A percentile compares a stretch with the other conserved stretches of the same genome.
Evolutionary conservation across 92 coral and sea anemone genomes (phyloP).

Genomic region (Zoanthus gigantus): DNA sequence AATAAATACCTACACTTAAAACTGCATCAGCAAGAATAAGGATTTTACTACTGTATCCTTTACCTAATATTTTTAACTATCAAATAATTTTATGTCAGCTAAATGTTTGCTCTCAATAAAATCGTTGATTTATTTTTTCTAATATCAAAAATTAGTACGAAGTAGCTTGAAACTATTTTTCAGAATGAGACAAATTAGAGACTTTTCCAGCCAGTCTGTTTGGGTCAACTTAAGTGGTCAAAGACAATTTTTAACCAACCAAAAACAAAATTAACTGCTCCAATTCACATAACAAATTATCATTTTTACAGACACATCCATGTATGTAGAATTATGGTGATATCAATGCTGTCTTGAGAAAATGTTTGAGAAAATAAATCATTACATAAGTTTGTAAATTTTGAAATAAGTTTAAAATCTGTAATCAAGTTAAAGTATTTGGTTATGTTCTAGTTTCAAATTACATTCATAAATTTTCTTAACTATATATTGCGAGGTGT

Average conservation of each 20-base stretch:
- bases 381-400: not conserved
- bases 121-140: too few species aligned
- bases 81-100: too few species aligned
- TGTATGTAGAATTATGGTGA: not conserved
- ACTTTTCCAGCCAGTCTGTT: not conserved
- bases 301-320: not conserved
- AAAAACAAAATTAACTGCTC: not conserved
- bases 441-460: not conserved
- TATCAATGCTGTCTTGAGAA: not conserved
- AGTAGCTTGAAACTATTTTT: too few species aligned
- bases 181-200: too few species aligned
- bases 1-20: too few species aligned
- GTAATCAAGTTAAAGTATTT: slow-evolving; percentile 4
- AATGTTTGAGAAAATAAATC: not conserved
- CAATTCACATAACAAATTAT: not conserved
- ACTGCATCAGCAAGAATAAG: too few species aligned
- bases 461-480: not conserved
- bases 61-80: too few species aligned
- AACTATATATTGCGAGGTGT: not conserved
- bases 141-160: too few species aligned
- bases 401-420: slow-evolving; percentile 1
- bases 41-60: too few species aligned
- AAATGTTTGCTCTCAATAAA: too few species aligned
- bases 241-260: too few species aligned
- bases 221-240: not conserved